Base-by-base conservation (phyloP, 1,140 invertebrate species). In the Olivierus martensii region DNA sequence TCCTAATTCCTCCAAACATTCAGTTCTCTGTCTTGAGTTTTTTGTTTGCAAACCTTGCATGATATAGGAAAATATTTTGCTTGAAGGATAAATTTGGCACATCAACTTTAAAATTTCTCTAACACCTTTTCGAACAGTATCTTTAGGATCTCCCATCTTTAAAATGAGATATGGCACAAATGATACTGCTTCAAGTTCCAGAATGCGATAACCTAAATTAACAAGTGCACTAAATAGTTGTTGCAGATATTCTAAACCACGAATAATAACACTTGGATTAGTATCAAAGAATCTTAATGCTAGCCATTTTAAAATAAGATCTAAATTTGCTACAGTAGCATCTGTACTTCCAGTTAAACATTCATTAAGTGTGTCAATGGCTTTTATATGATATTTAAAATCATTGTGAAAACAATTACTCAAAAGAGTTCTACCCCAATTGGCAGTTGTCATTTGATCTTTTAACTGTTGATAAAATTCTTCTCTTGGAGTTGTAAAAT, bases 241-340 rank as follows among this genome's bases (percentile, higher is more conserved):
- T 51, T 81, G 78, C 7, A 96, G 71, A 71, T 95, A 96, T 60
- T 98, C 93, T 46, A 99, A 71, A 43, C 86, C 88, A 76, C 92
- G 93, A 48, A 96, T 74, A 34, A 98, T 74, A 28, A 98, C 93
- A 21, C 90, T 92, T 17, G 94, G 93, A 74, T 98, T 99, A 10
- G 94, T 98, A 72, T 98, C 94, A 63, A 95, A 97, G 69, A 98
- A 98, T 57, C 93, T 74, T 14, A 98, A 67, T 0, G 92, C 95
- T 54, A 96, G 67, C 95, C 95, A 99, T 68, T 94, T 95, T 11
- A 99, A 73, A 53, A 98, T 83, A 39, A 99, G 71, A 74, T 99
- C 95, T 49, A 96, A 73, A 73, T 97, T 98, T 12, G 80, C 81
- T 28, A 91, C 78, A 18, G 93, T 75, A 5, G 87, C 84, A 63